phyloP scores from a whole-genome alignment of 2,113 vertebrate genomes.

The Hassar affinis region DNA sequence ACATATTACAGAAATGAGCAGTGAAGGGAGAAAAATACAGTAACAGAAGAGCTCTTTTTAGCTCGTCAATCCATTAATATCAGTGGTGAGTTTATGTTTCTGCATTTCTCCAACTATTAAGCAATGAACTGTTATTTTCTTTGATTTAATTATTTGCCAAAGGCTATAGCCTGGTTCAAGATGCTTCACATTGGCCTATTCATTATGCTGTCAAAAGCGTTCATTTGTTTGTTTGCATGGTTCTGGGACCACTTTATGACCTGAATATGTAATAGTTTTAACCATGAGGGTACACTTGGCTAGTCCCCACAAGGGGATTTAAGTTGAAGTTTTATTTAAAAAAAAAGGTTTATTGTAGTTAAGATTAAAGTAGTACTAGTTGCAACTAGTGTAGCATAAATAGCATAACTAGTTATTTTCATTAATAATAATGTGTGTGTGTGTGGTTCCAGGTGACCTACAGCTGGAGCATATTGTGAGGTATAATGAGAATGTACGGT shows the following conservation, averaged over 20 bases:
- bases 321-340: too few relatives aligned
- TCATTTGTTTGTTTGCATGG: not conserved
- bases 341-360: not conserved
- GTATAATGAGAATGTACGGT: constrained; percentile 13
- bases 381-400: not conserved
- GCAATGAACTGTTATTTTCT: not conserved
- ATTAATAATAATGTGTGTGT: too few relatives aligned
- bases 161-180: not conserved
- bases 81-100: not conserved
- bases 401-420: too few relatives aligned
- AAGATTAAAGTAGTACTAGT: too few relatives aligned
- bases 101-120: not conserved
- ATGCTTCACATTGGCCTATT: not conserved
- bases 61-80: not conserved
- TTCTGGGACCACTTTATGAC: not conserved
- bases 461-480: not conserved
- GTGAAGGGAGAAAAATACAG: not conserved
- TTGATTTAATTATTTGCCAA: not conserved
- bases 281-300: not conserved
- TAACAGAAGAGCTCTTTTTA: not conserved
- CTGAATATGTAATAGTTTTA: not conserved
- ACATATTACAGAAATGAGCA: not conserved
- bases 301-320: not conserved
- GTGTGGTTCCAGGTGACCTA: not conserved
- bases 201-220: not conserved